Base-by-base conservation (phyloP, 1,140 invertebrate species). In the Papilio glaucus region DNA sequence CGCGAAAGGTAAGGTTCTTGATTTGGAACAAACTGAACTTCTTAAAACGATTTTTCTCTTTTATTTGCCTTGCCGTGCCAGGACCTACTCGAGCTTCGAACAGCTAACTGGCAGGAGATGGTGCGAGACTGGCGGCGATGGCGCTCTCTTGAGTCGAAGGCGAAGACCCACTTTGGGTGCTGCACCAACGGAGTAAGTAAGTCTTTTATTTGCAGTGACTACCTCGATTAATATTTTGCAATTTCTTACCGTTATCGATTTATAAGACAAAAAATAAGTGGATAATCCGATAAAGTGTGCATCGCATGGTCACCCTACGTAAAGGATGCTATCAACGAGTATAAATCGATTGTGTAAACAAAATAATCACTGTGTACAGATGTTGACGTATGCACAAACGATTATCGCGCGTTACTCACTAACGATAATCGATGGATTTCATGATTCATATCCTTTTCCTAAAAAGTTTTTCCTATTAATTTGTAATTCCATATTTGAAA, bases 291-390 rank as follows among this genome's bases (percentile, higher is more conserved):
- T 49, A 49, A 21, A 21, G 9, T 21, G 8, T 18, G 0, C 21
- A 49, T 10, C 4, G 49, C 49, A 57, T 57, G 49, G 49, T 57
- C 8, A 18, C 49, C 9, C 21, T 57, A 15, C 29, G n/a, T 15
- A 7, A 62, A 65, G 62, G 33, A 33, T 38, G 62, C 62, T 65
- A 65, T 65, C 62, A 39, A 65, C 62, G 29, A 10, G 60, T 62
- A 65, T 39, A 39, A 41, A 65, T 38, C 62, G 62, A 65, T 65
- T 65, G 33, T 65, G 62, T 65, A 65, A 65, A 65, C 62, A 65
- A 65, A 38, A 65, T 65, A 65, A 65, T 65, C 62, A 39, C 37
- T 10, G 62, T 18, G 7, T 60, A 13, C 38, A 41, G 33, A 65
- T 21, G 18, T 38, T 38, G 10, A 65, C 33, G 62, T 65, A 39